These are phyloP conservation scores for Agelas oroides DNA, from an alignment of 37 sponge, comb jelly and placozoan genomes.

Conservation along the genomic window DNA sequence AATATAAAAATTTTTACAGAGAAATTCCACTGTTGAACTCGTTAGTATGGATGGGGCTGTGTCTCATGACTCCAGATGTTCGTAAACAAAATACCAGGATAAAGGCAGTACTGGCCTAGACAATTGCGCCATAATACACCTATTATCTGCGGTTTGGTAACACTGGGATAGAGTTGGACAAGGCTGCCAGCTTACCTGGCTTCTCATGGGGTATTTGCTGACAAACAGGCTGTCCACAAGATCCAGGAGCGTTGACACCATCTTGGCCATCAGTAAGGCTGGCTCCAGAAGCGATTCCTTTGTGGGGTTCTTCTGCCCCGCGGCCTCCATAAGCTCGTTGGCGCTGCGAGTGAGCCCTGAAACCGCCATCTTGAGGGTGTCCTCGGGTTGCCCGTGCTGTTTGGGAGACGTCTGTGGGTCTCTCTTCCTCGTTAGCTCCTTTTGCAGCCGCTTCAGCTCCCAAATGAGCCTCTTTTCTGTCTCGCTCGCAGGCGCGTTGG, in stretches of 20 bases:
- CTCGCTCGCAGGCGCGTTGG: slow-evolving; percentile 21
- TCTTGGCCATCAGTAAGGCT: slow-evolving; percentile 38
- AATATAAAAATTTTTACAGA: too few species aligned
- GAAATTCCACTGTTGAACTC: too few species aligned
- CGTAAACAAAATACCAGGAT: too few species aligned
- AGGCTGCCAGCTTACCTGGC: too few species aligned
- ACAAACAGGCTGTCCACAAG: slow-evolving; percentile 88
- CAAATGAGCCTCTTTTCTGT: slow-evolving; percentile 39
- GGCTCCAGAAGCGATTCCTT: slow-evolving; percentile 63
- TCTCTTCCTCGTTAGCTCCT: slow-evolving; percentile 34
- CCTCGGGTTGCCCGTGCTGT: slow-evolving; percentile 32
- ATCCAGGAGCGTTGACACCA: slow-evolving; percentile 75
- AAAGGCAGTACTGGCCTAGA: too few species aligned
- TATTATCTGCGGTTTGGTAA: too few species aligned
- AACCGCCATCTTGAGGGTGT: slow-evolving; percentile 36
- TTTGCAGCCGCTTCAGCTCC: slow-evolving; percentile 40
- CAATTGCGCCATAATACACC: too few species aligned
- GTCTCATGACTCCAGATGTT: too few species aligned
- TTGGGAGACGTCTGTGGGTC: slow-evolving; percentile 57
- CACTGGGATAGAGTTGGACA: too few species aligned
- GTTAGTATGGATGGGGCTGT: too few species aligned
- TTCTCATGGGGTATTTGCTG: slow-evolving; percentile 86
- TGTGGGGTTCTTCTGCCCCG: slow-evolving; percentile 27
- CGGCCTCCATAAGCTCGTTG: slow-evolving; percentile 22
- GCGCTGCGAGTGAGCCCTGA: slow-evolving; percentile 37